Percentiles rank a stretch among this genome's conserved stretches.
Conservation (phyloP, 1,140 invertebrate genomes). For the Nixonia krombeini region DNA sequence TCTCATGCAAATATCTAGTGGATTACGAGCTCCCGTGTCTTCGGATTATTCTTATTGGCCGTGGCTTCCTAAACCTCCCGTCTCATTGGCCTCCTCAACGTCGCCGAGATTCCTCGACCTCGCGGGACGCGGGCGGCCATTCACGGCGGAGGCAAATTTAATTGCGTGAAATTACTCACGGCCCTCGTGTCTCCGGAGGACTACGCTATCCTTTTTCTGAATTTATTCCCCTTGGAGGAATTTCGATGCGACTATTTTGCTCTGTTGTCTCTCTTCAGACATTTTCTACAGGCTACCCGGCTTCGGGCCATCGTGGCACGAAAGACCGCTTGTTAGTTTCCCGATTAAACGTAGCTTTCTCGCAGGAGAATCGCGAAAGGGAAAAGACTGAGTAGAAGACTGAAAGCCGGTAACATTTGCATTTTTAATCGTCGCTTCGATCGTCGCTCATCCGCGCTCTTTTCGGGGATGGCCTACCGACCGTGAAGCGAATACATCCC, state of each 20-base stretch:
- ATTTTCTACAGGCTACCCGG: neutral
- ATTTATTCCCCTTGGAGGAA: slow-evolving; percentile 18
- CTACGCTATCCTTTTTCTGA: slow-evolving; percentile 19
- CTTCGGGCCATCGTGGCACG: too few relatives aligned
- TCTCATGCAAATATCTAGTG: slow-evolving; percentile 64
- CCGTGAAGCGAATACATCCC: slow-evolving; percentile 25
- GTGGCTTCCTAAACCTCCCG: slow-evolving; percentile 51
- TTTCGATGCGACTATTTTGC: slow-evolving; percentile 15
- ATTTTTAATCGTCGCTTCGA: slow-evolving; percentile 8
- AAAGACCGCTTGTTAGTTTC: too few relatives aligned
- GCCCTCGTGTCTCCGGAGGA: slow-evolving; percentile 18
- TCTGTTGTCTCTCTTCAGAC: too few relatives aligned
- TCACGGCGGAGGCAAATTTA: slow-evolving; percentile 37
- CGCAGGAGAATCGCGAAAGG: too few relatives aligned
- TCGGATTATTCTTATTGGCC: slow-evolving; percentile 63
- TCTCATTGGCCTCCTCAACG: slow-evolving; percentile 47
- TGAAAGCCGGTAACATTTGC: neutral
- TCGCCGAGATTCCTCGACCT: slow-evolving; percentile 31
- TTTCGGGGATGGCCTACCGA: too few relatives aligned
- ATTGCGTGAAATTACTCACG: slow-evolving; percentile 42
- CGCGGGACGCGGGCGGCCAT: neutral
- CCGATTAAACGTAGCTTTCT: too few relatives aligned
- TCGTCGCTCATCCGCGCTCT: too few relatives aligned
- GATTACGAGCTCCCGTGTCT: slow-evolving; percentile 64
- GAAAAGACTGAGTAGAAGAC: too few relatives aligned